Conservation (phyloP, 2,888 invertebrate species). For the Chymomyza caudatula region DNA sequence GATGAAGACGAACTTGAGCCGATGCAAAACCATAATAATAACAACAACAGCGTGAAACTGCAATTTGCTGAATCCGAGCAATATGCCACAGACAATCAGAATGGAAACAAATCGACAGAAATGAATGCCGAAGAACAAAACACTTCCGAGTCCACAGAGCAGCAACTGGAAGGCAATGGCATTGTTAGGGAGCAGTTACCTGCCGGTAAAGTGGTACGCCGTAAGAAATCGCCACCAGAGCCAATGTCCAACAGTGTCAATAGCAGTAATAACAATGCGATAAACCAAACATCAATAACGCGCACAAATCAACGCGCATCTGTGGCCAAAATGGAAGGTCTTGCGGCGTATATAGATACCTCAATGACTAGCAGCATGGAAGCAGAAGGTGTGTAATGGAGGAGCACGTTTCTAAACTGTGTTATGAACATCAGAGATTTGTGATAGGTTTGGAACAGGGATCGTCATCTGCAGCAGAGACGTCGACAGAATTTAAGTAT, state of each 20-base stretch:
- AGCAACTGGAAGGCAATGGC: slow-evolving; percentile 79
- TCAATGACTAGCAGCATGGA: slow-evolving; percentile 79
- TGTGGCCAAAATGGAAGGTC: slow-evolving; percentile 79
- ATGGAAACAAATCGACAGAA: slow-evolving; percentile 71
- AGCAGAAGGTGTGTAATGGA: slow-evolving; percentile 78
- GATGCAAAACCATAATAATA: slow-evolving; percentile 3
- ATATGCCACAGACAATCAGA: slow-evolving; percentile 73
- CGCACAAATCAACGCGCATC: slow-evolving; percentile 81
- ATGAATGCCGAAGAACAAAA: slow-evolving; percentile 54
- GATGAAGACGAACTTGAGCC: slow-evolving; percentile 34
- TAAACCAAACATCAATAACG: slow-evolving; percentile 53
- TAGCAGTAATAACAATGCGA: slow-evolving; percentile 21
- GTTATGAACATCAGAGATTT: no score
- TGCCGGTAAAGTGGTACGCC: slow-evolving; percentile 83
- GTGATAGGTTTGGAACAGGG: no score
- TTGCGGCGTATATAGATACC: slow-evolving; percentile 78
- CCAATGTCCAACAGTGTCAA: slow-evolving; percentile 32
- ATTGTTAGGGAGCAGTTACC: slow-evolving; percentile 84
- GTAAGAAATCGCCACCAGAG: slow-evolving; percentile 74
- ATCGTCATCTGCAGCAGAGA: no score
- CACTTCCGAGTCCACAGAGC: slow-evolving; percentile 80
- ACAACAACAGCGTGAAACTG: slow-evolving; percentile 17
- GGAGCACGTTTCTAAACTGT: not conserved
- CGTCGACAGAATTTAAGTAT: no score
- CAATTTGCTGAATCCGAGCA: slow-evolving; percentile 24